These are phyloP conservation scores for Liasis olivaceus DNA, from an alignment of 2,797 vertebrate species.

Conservation along the genomic window DNA sequence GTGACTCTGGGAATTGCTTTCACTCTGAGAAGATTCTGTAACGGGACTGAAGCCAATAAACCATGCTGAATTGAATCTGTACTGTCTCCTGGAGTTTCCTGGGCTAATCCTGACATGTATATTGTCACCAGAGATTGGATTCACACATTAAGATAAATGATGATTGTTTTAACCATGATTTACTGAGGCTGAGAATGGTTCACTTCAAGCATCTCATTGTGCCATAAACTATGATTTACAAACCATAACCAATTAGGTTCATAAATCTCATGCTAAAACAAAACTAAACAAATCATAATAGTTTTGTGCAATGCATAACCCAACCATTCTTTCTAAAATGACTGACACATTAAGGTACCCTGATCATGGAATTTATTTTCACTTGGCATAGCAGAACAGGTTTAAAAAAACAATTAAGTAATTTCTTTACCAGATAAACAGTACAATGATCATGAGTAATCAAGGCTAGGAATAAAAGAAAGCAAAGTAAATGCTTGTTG, in stretches of 20 bases:
- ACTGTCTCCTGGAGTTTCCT: too few relatives aligned
- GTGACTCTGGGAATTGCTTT: too few relatives aligned
- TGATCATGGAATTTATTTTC: background rate
- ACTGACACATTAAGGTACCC: background rate
- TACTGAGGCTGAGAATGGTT: background rate
- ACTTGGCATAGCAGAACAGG: background rate
- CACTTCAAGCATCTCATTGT: background rate
- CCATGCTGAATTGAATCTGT: too few relatives aligned
- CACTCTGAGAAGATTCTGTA: too few relatives aligned
- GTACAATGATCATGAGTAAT: background rate
- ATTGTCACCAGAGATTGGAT: background rate
- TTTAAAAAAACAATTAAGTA: background rate
- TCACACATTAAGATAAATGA: background rate
- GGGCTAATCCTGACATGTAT: too few relatives aligned
- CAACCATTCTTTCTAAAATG: background rate
- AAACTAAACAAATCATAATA: background rate
- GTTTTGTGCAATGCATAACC: background rate
- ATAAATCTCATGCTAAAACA: background rate
- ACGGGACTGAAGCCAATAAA: too few relatives aligned
- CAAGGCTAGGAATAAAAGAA: background rate
- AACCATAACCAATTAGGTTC: background rate
- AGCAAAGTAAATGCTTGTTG: background rate
- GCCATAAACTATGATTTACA: background rate
- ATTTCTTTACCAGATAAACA: background rate
- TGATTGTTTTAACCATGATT: background rate